phyloP scores from a whole-genome alignment of 1,140 invertebrate genomes.

The Chrysomallon squamiferum region DNA sequence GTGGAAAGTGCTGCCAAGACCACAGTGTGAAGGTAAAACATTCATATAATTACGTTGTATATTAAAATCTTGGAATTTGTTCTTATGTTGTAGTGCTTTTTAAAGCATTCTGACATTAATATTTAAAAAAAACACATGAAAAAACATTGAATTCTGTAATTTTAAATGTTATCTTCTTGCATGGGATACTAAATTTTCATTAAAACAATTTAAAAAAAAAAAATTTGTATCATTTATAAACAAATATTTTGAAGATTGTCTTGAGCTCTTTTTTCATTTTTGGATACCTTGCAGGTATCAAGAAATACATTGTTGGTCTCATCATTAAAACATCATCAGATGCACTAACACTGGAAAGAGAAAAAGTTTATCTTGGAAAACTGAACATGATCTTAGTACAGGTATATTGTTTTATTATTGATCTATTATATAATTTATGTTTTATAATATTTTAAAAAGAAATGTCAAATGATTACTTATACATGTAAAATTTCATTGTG shows the following conservation, averaged over 20 bases:
- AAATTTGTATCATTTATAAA: no score
- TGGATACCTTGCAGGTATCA: slow-evolving; percentile 83
- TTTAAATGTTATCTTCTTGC: no score
- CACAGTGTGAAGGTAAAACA: slow-evolving; percentile 94
- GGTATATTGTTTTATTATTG: slow-evolving; percentile 65
- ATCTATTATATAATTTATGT: no score
- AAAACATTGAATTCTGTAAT: no score
- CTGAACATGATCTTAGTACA: slow-evolving; percentile 98
- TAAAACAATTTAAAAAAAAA: no score
- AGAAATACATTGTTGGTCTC: slow-evolving; percentile 97
- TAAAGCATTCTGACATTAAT: slow-evolving; percentile 4
- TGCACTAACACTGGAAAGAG: slow-evolving; percentile 83
- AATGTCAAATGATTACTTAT: no score
- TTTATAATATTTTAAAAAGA: no score
- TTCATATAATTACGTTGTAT: not conserved
- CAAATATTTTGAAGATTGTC: no score
- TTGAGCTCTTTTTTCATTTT: no score
- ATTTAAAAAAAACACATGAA: no score
- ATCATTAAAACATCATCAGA: slow-evolving; percentile 99
- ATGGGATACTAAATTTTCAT: no score
- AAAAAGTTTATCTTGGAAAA: slow-evolving; percentile 98
- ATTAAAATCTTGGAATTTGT: not conserved
- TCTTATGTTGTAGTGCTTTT: not conserved
- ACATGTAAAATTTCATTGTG: no score
- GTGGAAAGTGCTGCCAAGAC: slow-evolving; percentile 98